These are phyloP conservation scores for Planiliza haematocheilus DNA, from an alignment of 2,113 vertebrate genomes.

Conservation along the genomic window DNA sequence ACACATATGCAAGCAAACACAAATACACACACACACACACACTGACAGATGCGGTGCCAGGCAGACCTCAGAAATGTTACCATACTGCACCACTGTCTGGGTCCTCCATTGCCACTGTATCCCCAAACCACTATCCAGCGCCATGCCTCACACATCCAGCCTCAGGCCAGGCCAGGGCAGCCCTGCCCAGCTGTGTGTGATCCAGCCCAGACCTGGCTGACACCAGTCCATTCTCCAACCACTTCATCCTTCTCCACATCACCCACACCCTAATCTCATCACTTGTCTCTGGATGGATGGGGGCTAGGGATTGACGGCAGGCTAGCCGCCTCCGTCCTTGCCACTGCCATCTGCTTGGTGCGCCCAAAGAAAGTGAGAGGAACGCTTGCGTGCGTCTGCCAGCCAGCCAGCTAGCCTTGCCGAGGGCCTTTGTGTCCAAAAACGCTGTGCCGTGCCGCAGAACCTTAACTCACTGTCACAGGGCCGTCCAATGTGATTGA, in stretches of 20 bases:
- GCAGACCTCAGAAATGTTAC: conserved; percentile 78
- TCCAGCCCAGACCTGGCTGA: conserved; percentile 55
- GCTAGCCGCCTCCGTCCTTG: conserved; percentile 75
- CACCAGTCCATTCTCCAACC: conserved; percentile 52
- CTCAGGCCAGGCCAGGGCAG: conserved; percentile 59
- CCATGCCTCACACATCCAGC: conserved; percentile 69
- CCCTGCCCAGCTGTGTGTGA: conserved; percentile 65
- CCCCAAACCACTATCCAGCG: conserved; percentile 70
- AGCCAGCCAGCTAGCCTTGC: conserved; percentile 71
- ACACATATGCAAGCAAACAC: conserved; percentile 33
- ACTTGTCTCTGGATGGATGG: conserved; percentile 72
- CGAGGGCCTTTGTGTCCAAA: conserved; percentile 75
- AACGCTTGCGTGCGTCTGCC: conserved; percentile 67
- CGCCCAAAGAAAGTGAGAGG: conserved; percentile 75
- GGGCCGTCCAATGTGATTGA: conserved; percentile 84
- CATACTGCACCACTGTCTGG: conserved; percentile 71
- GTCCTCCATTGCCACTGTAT: conserved; percentile 66
- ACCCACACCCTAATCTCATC: conserved; percentile 67
- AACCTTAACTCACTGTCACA: conserved; percentile 86
- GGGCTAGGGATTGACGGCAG: conserved; percentile 70
- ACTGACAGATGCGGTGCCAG: conserved; percentile 79
- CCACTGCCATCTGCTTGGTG: conserved; percentile 83
- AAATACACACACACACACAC: conserved; percentile 51
- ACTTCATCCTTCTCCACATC: conserved; percentile 50
- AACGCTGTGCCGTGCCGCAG: conserved; percentile 75